A percentile compares a stretch with the other conserved stretches of the same genome.
Conservation (phyloP, 1,140 invertebrate genomes). For the Psix sp. region DNA sequence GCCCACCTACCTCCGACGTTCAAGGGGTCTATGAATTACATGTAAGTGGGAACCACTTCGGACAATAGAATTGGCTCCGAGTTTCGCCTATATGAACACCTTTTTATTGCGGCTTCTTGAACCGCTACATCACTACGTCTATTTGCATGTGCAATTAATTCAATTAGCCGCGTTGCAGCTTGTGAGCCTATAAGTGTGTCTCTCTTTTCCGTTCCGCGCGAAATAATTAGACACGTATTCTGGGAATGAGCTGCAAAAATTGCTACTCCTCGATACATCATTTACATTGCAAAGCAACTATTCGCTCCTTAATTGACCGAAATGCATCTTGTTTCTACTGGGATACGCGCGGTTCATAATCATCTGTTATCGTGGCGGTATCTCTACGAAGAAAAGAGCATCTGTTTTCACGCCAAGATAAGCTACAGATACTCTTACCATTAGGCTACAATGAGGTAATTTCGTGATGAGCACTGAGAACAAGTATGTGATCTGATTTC, state of each 20-base stretch:
- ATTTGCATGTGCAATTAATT: slow-evolving; percentile 67
- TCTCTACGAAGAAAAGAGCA: slow-evolving; percentile 30
- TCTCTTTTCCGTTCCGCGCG: slow-evolving; percentile 45
- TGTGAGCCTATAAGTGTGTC: slow-evolving; percentile 25
- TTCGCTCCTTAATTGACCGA: slow-evolving; percentile 56
- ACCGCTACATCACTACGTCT: slow-evolving; percentile 24
- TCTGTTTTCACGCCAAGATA: slow-evolving; percentile 38
- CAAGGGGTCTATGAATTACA: slow-evolving; percentile 64
- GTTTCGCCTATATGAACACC: slow-evolving; percentile 8
- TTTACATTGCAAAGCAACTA: slow-evolving; percentile 58
- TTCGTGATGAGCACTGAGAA: slow-evolving; percentile 5
- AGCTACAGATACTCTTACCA: slow-evolving; percentile 12
- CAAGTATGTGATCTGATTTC: not conserved
- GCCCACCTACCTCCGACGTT: slow-evolving; percentile 36
- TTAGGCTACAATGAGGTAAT: slow-evolving; percentile 17
- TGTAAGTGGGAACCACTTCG: slow-evolving; percentile 52
- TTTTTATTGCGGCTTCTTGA: slow-evolving; percentile 8
- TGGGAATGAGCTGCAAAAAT: slow-evolving; percentile 59
- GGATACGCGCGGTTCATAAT: slow-evolving; percentile 47
- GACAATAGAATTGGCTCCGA: slow-evolving; percentile 61
- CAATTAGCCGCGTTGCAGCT: slow-evolving; percentile 57
- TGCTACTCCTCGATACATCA: slow-evolving; percentile 48
- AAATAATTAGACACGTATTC: slow-evolving; percentile 61
- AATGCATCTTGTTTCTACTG: slow-evolving; percentile 53
- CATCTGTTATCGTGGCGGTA: slow-evolving; percentile 43